Evolutionary conservation across 2,797 vertebrate genomes (phyloP).

Genomic region (Acomys russatus): DNA sequence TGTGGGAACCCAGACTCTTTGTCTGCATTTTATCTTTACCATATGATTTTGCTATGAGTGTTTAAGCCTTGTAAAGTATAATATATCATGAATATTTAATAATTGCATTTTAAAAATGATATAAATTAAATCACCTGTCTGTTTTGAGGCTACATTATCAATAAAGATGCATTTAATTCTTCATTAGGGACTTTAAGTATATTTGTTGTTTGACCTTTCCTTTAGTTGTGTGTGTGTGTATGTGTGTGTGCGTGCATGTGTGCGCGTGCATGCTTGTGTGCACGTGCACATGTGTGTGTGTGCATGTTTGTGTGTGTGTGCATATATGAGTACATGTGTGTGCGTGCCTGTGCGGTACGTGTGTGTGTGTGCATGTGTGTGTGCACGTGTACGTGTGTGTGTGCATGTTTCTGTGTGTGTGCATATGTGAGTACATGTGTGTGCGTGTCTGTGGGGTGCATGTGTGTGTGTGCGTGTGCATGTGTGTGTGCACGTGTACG

Average conservation of each 20-base stretch:
- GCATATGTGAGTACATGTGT: not conserved
- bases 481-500: not conserved
- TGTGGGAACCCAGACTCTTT: constrained; percentile 83
- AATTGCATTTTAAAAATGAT: constrained; percentile 78
- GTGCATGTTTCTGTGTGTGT: not conserved
- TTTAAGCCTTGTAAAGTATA: constrained; percentile 76
- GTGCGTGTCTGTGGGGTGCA: no score
- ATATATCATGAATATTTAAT: constrained; percentile 83
- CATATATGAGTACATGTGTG: no score
- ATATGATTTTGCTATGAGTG: constrained; percentile 80
- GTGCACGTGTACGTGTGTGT: not conserved
- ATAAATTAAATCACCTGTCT: constrained; percentile 80
- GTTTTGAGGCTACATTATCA: constrained; percentile 48
- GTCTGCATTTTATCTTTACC: constrained; percentile 84
- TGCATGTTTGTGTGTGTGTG: not conserved
- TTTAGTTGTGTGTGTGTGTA: constrained; percentile 3
- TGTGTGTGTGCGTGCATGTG: not conserved
- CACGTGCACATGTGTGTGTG: not conserved
- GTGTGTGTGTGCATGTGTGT: not conserved
- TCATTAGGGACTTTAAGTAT: constrained; percentile 62
- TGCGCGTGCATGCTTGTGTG: no score
- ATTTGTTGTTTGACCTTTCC: constrained; percentile 32
- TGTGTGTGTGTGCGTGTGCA: not conserved
- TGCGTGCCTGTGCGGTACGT: no score
- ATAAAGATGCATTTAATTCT: constrained; percentile 74